Base-by-base conservation (phyloP, 1,140 invertebrate genomes). In the Tetranychus urticae region DNA sequence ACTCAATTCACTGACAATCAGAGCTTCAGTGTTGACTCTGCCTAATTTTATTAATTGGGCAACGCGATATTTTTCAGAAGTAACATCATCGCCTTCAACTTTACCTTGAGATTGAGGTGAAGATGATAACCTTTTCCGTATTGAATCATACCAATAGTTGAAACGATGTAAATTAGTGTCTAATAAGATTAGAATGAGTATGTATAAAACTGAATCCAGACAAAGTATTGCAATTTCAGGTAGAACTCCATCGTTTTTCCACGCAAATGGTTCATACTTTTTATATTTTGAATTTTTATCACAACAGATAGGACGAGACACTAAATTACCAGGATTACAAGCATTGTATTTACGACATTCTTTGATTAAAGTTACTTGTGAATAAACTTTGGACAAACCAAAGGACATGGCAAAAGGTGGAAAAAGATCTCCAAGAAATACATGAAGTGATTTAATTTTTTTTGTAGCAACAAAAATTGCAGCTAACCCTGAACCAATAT, bases 1-100 rank as follows among this genome's bases (percentile, higher is more conserved):
- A 8, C 58, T 65, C 23, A 67, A 52, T 12, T 59, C 37, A 14
- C 42, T 10, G 2, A 64, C 65, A 6, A 62, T 48, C 14, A 68
- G 42, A n/a, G 66, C 59, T 54, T 68, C 67, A 52, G 13, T 52
- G 1, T 7, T 2, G 2, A 52, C 7, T 33, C 31, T 6, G 23
- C 23, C 6, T 6, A 2, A 31, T 8, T 8, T 7, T 6, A 48
- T 23, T 31, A 46, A n/a, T 34, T 23, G 23, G 57, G 55, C 31
- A 2, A 64, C 46, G 13, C 56, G 59, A 8, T 34, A 3, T 50
- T 55, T 52, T 34, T 64, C 63, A 33, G 3, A 1, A 6, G 13
- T 12, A 12, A 64, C 63, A 59, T 64, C 63, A 10, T 50, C 63
- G 47, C 61, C 62, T 46, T 56, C 46, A 46, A 31, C 36, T 1